These are phyloP conservation scores for Morpho deidamia DNA, from an alignment of 2,888 invertebrate species.

Conservation along the genomic window DNA sequence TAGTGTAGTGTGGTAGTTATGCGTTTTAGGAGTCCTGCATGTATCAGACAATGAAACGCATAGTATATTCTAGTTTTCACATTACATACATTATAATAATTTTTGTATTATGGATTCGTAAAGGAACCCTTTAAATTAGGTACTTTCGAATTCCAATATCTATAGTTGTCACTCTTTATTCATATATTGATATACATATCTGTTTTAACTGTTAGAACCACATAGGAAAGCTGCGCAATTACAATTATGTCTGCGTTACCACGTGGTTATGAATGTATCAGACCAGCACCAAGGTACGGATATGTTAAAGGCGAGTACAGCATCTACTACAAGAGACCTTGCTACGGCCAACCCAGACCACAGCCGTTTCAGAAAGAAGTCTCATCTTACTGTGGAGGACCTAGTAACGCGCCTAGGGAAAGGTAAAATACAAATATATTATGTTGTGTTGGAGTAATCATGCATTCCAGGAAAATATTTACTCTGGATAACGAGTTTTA, in stretches of 20 bases:
- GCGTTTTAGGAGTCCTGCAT: too few species aligned
- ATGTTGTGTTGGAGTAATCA: neutral
- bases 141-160: too few species aligned
- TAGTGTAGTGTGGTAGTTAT: too few species aligned
- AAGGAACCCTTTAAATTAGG: too few species aligned
- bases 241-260: conserved; percentile 55
- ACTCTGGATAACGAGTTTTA: too few species aligned
- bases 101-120: too few species aligned
- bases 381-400: conserved; percentile 40
- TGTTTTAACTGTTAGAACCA: too few species aligned
- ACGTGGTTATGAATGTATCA: conserved; percentile 50
- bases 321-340: conserved; percentile 59
- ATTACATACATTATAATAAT: too few species aligned
- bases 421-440: conserved; percentile 32
- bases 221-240: neutral
- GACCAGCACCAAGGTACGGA: conserved; percentile 50
- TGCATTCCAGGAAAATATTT: neutral
- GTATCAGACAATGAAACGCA: too few species aligned
- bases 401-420: conserved; percentile 53
- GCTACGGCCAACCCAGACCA: conserved; percentile 61
- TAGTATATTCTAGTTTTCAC: too few species aligned
- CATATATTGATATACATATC: too few species aligned
- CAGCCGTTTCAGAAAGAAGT: conserved; percentile 58
- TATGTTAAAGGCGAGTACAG: conserved; percentile 55
- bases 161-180: too few species aligned